A percentile compares a stretch with the other conserved stretches of the same genome.
These are phyloP conservation scores for Rhopalosiphum maidis DNA, from an alignment of 1,140 invertebrate species.

Conservation along the genomic window DNA sequence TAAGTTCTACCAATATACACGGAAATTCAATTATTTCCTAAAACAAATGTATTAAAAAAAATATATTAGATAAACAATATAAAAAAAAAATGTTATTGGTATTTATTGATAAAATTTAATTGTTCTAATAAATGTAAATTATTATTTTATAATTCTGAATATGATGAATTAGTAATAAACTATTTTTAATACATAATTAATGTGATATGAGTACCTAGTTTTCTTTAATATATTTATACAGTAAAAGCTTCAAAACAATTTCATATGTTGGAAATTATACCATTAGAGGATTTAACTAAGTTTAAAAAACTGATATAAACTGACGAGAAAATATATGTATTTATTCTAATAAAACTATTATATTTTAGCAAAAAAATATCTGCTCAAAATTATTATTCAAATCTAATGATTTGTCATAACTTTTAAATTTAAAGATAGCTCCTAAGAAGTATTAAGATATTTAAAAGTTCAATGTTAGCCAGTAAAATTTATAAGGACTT, in stretches of 20 bases:
- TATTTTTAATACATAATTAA: not conserved
- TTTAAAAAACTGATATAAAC: not conserved
- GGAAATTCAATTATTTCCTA: constrained; percentile 53
- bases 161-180: not conserved
- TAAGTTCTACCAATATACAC: constrained; percentile 15
- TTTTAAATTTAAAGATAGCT: no score
- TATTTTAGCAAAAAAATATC: no score
- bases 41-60: not conserved
- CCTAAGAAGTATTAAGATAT: no score
- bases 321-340: not conserved
- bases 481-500: no score
- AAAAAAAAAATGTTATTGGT: not conserved
- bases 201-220: not conserved
- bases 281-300: not conserved
- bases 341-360: not conserved
- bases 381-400: no score
- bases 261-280: not conserved
- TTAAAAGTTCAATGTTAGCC: no score
- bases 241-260: not conserved
- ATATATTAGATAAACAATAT: not conserved
- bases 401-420: no score
- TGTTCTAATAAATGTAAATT: not conserved
- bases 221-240: not conserved
- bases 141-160: not conserved
- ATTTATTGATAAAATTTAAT: not conserved